These are phyloP conservation scores for Heliconius cydno DNA, from an alignment of 2,888 invertebrate species.

Conservation along the genomic window DNA sequence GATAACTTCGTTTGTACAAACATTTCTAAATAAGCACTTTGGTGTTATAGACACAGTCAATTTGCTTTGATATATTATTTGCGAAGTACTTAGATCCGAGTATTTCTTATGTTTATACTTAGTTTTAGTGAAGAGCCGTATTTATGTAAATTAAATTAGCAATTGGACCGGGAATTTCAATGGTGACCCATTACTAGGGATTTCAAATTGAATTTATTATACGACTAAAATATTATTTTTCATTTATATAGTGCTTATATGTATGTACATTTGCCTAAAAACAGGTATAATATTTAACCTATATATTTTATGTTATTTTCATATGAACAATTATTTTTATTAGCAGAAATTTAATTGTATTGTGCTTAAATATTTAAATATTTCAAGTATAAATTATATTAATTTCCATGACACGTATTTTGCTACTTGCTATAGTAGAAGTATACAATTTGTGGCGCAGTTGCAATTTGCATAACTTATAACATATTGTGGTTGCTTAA, in stretches of 20 bases:
- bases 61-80: neutral
- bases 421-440: neutral
- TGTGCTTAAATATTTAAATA: neutral
- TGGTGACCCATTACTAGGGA: no score
- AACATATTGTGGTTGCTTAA: neutral
- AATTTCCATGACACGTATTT: neutral
- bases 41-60: slow-evolving; percentile 3
- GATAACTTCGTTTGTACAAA: neutral
- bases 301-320: no score
- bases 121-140: neutral
- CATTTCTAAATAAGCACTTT: neutral
- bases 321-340: no score
- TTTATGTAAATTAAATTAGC: slow-evolving; percentile 17
- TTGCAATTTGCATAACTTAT: neutral
- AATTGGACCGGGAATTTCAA: neutral
- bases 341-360: neutral
- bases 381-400: neutral
- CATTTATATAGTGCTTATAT: no score
- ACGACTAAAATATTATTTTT: no score
- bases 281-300: no score
- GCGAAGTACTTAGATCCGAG: neutral
- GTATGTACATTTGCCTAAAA: no score
- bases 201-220: no score
- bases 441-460: neutral
- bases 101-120: slow-evolving; percentile 3